Evolutionary conservation across 2,888 invertebrate genomes (phyloP), one percentile per base, ranked within the genome.

Genomic region (Cynaeus angustus): DNA sequence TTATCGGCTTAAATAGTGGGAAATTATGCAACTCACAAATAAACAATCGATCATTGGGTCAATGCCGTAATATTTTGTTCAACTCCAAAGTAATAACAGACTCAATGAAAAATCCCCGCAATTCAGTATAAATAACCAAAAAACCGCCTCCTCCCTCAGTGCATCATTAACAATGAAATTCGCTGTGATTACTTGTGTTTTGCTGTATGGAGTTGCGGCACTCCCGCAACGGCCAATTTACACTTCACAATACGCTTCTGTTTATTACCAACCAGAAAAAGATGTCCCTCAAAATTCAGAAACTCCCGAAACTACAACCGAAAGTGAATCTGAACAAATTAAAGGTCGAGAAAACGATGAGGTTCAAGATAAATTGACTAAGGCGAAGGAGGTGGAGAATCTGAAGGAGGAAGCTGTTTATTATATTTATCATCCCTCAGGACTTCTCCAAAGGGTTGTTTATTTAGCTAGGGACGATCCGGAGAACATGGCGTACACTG

Each of bases 401-500:
- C 45, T 79, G 16, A 38, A 46, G 8, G 82, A 84, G 13, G 78
- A 87, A 75, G 91, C 91, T 3, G 87, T 89, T 26, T 91, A 91
- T 81, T 91, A 90, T 81, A 86, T 91, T 5, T 87, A 91, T 38
- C 85, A 91, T 71, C 91, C 91, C 1, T 88, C 86, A 69, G 88
- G 90, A 1, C 87, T 89, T 72, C 85, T 91, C 1, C 91, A 91
- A 76, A 86, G 88, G 66, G 89, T 91, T 9, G 87, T 87, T 74
- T 91, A 89, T 83, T 85, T 87, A 68, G 89, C 90, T 78, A 81
- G 83, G n/a, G 85, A 87, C 72, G 85, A 87, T 77, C 72, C 82
- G 43, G 82, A 82, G 33, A 89, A 90, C 62, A 91, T 91, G 90
- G 90, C 88, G 13, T 90, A 89, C 78, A 88, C 88, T 38, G 91